Percentiles rank a stretch among this genome's conserved stretches.
Evolutionary conservation across 2,888 invertebrate species (phyloP).

Genomic region (Antheraea assamensis): DNA sequence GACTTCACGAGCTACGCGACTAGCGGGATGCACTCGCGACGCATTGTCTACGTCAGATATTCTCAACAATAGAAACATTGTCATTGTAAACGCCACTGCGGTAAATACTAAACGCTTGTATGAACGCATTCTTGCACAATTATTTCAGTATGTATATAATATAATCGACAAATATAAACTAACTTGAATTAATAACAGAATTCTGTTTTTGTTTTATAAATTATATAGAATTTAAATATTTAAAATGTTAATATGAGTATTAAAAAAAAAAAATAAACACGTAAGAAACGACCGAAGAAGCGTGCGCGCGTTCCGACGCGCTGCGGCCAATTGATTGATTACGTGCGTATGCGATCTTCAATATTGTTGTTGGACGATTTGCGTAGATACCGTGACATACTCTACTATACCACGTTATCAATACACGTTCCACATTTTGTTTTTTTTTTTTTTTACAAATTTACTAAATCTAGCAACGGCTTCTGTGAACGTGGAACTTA

Average conservation of each 20-base stretch:
- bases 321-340: slow-evolving; percentile 24
- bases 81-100: slow-evolving; percentile 40
- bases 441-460: too few species aligned
- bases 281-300: not conserved
- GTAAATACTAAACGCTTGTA: slow-evolving; percentile 44
- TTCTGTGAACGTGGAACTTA: not conserved
- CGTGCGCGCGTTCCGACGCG: slow-evolving; percentile 24
- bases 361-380: slow-evolving; percentile 27
- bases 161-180: not conserved
- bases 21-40: slow-evolving; percentile 31
- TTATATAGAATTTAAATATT: not conserved
- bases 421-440: slow-evolving; percentile 4
- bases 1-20: slow-evolving; percentile 29
- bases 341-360: slow-evolving; percentile 20
- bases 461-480: not conserved
- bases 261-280: not conserved
- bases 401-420: slow-evolving; percentile 24
- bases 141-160: slow-evolving; percentile 17
- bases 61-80: slow-evolving; percentile 44
- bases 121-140: slow-evolving; percentile 48
- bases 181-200: not conserved
- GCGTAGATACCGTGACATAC: slow-evolving; percentile 13
- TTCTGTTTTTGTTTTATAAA: not conserved
- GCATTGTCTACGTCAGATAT: slow-evolving; percentile 37
- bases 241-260: not conserved